phyloP scores from a whole-genome alignment of 2,888 invertebrate species.

The Prosopocoilus inquinatus region DNA sequence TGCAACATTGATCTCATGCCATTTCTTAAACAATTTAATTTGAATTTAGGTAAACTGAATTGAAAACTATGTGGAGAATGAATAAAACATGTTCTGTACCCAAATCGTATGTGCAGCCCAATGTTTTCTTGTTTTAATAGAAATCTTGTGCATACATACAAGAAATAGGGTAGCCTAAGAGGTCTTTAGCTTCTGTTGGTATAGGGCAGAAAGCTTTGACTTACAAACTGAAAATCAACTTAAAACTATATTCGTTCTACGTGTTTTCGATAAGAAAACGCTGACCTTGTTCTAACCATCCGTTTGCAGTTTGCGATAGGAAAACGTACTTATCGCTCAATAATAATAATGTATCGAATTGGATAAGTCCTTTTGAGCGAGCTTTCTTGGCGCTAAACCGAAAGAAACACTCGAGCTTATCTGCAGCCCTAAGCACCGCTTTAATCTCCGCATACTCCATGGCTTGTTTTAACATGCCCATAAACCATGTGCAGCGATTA shows the following conservation, averaged over 20 bases:
- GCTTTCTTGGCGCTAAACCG: slow-evolving; percentile 5
- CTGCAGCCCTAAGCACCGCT: background rate
- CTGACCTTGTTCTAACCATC: background rate
- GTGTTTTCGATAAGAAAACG: background rate
- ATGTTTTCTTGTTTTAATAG: too few relatives aligned
- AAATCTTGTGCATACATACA: too few relatives aligned
- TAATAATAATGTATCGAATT: slow-evolving; percentile 14
- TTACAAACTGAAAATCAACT: too few relatives aligned
- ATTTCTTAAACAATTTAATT: too few relatives aligned
- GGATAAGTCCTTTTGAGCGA: slow-evolving; percentile 14
- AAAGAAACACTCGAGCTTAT: background rate
- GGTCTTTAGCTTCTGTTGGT: too few relatives aligned
- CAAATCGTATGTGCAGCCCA: too few relatives aligned
- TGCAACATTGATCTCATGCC: too few relatives aligned
- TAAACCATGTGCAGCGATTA: slow-evolving; percentile 18
- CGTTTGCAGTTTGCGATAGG: slow-evolving; percentile 14
- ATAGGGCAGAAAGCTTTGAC: too few relatives aligned
- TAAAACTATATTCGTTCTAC: background rate
- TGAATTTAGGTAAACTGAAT: too few relatives aligned
- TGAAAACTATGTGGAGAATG: too few relatives aligned
- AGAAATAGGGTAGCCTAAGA: too few relatives aligned
- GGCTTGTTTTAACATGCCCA: background rate
- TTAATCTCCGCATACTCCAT: background rate
- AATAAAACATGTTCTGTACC: too few relatives aligned
- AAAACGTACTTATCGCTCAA: slow-evolving; percentile 14